A percentile compares a stretch with the other conserved stretches of the same genome.
Conservation (phyloP, 2,888 invertebrate species). For the Sminthurinus aureus region DNA sequence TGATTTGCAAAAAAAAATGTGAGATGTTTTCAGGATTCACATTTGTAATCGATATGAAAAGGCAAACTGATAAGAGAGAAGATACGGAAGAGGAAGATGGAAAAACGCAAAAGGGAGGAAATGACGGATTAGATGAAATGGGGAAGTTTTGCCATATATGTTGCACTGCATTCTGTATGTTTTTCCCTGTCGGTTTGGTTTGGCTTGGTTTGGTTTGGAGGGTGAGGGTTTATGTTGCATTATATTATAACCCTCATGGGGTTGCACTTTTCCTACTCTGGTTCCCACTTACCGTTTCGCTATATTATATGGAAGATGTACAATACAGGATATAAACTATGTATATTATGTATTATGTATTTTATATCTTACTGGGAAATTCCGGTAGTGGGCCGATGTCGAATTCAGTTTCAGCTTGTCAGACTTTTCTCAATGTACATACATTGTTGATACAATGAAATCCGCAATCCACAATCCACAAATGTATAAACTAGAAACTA, state of each 20-base stretch:
- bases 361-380: constrained; percentile 10
- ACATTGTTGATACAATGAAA: not conserved
- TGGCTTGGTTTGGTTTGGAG: not conserved
- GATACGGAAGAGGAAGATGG: not conserved
- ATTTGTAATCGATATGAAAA: constrained; percentile 24
- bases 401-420: not conserved
- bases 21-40: not conserved
- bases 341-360: not conserved
- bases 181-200: too few species aligned
- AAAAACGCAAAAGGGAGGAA: not conserved
- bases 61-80: not conserved
- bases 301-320: not conserved
- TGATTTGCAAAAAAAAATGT: constrained; percentile 31
- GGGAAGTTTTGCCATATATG: too few species aligned
- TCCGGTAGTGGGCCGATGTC: constrained; percentile 5
- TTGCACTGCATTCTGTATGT: too few species aligned
- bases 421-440: not conserved
- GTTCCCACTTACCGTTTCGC: not conserved
- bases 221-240: constrained; percentile 17
- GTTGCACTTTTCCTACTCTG: constrained; percentile 13
- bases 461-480: too few species aligned
- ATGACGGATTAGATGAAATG: too few species aligned
- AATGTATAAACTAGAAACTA: not conserved
- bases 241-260: constrained; percentile 29
- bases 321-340: not conserved